phyloP scores from a whole-genome alignment of 2,888 invertebrate genomes.

The Cremastobaeus sp. region DNA sequence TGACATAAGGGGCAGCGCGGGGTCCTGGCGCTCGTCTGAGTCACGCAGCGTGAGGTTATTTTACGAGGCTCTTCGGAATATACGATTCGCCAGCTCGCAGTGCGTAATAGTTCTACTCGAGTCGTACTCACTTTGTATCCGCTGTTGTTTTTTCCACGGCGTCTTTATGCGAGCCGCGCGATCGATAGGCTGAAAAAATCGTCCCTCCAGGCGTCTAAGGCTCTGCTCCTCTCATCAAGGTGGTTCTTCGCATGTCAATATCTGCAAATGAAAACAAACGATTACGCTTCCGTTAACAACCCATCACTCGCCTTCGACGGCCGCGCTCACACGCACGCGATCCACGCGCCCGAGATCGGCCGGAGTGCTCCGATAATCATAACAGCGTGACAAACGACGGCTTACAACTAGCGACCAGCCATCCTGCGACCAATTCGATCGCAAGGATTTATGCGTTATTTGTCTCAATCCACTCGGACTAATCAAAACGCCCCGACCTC shows the following conservation, averaged over 20 bases:
- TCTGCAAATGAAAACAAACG: slow-evolving; percentile 57
- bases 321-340: no score
- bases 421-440: slow-evolving; percentile 20
- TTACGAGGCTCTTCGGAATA: slow-evolving; percentile 55
- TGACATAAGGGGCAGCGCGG: slow-evolving; percentile 61
- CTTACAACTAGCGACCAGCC: no score
- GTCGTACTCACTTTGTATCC: slow-evolving; percentile 61
- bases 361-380: no score
- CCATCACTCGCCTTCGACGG: no score
- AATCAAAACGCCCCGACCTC: slow-evolving; percentile 21
- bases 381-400: background rate
- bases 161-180: slow-evolving; percentile 42
- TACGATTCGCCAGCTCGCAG: slow-evolving; percentile 57
- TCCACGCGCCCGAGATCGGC: no score
- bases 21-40: slow-evolving; percentile 66
- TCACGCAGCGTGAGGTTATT: slow-evolving; percentile 65
- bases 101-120: slow-evolving; percentile 57
- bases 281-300: no score
- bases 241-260: slow-evolving; percentile 57
- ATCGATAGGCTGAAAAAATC: slow-evolving; percentile 54
- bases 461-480: slow-evolving; percentile 39
- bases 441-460: slow-evolving; percentile 35
- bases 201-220: slow-evolving; percentile 57
- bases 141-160: slow-evolving; percentile 14
- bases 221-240: slow-evolving; percentile 53